Base-by-base conservation (phyloP, 1,140 invertebrate species). In the Ceratoteleas bidentatus region DNA sequence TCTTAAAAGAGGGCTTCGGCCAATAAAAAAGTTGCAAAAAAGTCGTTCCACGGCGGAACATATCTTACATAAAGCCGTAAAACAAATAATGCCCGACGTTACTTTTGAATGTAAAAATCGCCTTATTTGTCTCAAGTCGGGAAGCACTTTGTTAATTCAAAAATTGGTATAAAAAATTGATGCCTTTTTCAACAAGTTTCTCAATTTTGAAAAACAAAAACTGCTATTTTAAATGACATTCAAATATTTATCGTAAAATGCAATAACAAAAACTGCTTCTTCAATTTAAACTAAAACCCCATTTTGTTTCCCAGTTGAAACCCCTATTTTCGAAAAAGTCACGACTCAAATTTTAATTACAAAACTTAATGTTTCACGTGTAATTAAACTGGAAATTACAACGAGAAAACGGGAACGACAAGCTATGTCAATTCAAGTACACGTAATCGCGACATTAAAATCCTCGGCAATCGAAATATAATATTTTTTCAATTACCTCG, bases 11-110 rank as follows among this genome's bases (percentile, higher is more conserved):
- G 33, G 36, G 16, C 49, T 58, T 47, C 34, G 53, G 60, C 60
- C 65, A 78, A 78, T 78, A 78, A 78, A 78, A 78, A 78, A 70
- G 74, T 77, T 69, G 43, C 74, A 77, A 77, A 77, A 76, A 77
- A 64, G 74, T 57, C 43, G 75, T 78, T 78, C 65, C 50, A 70
- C 38, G 65, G 66, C 57, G 24, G 52, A 78, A 78, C 53, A 68
- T 60, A 65, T 78, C 75, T 78, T 70, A 78, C 66, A 78, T 70
- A 77, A 77, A 69, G 58, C 64, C 58, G 43, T 77, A 70, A 78
- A 78, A 70, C 54, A 78, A 78, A 78, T 77, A 69, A 77, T 60
- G 54, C 15, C 36, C n/a, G 75, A 33, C 60, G 47, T 78, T 78
- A 78, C 36, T 70, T 78, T 78, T 65, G 66, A 58, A 78, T 70